A percentile compares a stretch with the other conserved stretches of the same genome.
Evolutionary conservation across 1,140 invertebrate species (phyloP).

Genomic region (Pseudomyrmex gracilis): DNA sequence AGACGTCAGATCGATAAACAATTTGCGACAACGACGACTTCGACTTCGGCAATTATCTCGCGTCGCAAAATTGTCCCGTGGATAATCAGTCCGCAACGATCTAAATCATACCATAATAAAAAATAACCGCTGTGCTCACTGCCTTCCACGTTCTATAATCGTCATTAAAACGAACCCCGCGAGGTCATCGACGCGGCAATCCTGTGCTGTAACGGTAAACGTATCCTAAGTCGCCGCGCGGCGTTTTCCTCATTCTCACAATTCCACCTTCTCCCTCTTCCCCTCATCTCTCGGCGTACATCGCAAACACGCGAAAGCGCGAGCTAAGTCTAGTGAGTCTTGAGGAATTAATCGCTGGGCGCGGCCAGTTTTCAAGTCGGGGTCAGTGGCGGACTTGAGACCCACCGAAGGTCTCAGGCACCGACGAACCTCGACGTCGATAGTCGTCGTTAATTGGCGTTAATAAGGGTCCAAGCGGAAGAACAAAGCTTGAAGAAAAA

Average conservation of each 20-base stretch:
- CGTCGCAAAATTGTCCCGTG: conserved; percentile 14
- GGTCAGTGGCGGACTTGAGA: conserved; percentile 8
- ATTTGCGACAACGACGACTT: conserved; percentile 4
- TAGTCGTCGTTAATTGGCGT: neutral
- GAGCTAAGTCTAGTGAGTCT: conserved; percentile 26
- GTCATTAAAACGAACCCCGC: conserved; percentile 52
- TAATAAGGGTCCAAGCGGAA: neutral
- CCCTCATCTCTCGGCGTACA: neutral
- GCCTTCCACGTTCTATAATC: conserved; percentile 56
- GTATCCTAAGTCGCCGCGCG: conserved; percentile 30
- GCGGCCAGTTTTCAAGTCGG: conserved; percentile 33
- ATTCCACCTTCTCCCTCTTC: conserved; percentile 31
- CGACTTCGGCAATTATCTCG: conserved; percentile 42
- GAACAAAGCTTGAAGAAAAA: neutral
- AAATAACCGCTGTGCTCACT: conserved; percentile 1
- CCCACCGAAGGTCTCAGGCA: neutral
- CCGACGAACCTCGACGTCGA: neutral
- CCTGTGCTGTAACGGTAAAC: conserved; percentile 66
- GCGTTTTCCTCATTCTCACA: conserved; percentile 61
- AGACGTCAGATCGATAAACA: conserved; percentile 41
- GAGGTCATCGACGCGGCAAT: conserved; percentile 71
- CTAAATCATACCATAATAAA: conserved; percentile 59
- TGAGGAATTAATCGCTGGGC: conserved; percentile 38
- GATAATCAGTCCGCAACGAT: conserved; percentile 30
- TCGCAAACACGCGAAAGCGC: conserved; percentile 46